A percentile compares a stretch with the other conserved stretches of the same genome.
Conservation (phyloP, 2,888 invertebrate genomes). For the Seira musarum region DNA sequence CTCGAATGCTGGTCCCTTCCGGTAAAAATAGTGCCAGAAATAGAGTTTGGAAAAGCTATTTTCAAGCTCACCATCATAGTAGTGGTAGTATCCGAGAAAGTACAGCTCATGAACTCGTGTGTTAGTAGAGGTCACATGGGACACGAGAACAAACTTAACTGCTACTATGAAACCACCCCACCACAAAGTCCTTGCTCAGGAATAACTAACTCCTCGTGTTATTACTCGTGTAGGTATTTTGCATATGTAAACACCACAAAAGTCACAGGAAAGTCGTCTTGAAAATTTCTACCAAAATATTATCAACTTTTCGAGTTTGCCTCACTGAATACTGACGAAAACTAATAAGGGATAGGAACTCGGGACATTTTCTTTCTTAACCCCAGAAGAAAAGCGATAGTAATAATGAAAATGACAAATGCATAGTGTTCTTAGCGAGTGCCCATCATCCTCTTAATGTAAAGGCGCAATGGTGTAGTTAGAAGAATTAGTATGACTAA, state of each 20-base stretch:
- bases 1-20: background rate
- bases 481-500: no score
- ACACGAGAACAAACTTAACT: slow-evolving; percentile 23
- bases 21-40: background rate
- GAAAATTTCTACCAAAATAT: slow-evolving; percentile 35
- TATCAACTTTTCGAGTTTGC: slow-evolving; percentile 32
- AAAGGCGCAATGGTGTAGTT: no score
- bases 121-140: slow-evolving; percentile 34
- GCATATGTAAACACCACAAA: slow-evolving; percentile 29
- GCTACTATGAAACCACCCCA: no score
- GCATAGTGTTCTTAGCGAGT: no score
- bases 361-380: no score
- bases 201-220: background rate
- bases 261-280: slow-evolving; percentile 31
- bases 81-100: no score
- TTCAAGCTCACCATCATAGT: slow-evolving; percentile 28
- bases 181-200: no score
- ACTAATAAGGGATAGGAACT: no score
- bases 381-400: no score
- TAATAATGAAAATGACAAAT: no score
- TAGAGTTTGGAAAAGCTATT: background rate
- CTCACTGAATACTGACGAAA: slow-evolving; percentile 31
- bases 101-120: slow-evolving; percentile 27
- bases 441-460: no score
- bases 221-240: slow-evolving; percentile 15